These are phyloP conservation scores for Nematostella vectensis DNA, from an alignment of 92 coral and sea anemone species.

Conservation along the genomic window DNA sequence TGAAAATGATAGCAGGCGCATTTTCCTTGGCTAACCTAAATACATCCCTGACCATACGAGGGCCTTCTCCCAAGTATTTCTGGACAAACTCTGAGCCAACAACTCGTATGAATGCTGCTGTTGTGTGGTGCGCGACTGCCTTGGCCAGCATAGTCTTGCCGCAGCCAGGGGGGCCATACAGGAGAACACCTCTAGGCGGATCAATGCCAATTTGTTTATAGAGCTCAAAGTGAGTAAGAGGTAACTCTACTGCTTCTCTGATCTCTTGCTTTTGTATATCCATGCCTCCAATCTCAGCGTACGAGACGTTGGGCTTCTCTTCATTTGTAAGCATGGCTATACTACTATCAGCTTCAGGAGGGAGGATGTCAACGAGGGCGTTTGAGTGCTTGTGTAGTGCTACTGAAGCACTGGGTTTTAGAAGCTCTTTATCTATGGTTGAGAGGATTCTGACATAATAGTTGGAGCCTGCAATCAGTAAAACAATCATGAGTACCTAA, in stretches of 20 bases:
- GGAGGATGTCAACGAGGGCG: slow-evolving; percentile 94
- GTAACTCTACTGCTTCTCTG: slow-evolving; percentile 95
- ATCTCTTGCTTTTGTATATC: slow-evolving; percentile 98
- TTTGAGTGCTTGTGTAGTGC: slow-evolving; percentile 99
- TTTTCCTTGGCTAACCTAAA: slow-evolving; percentile 96
- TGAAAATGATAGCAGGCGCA: slow-evolving; percentile 97
- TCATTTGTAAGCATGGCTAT: slow-evolving; percentile 94
- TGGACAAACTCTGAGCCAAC: slow-evolving; percentile 99
- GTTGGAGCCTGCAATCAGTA: slow-evolving; percentile 74
- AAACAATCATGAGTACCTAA: no score
- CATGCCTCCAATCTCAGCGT: slow-evolving; percentile 98
- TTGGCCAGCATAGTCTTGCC: slow-evolving; percentile 99
- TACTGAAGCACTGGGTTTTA: slow-evolving; percentile 98
- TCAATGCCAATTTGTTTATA: slow-evolving; percentile 99
- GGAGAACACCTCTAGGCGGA: slow-evolving; percentile 95
- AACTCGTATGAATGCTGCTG: slow-evolving; percentile 97
- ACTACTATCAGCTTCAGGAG: slow-evolving; percentile 98
- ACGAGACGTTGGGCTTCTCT: slow-evolving; percentile 81
- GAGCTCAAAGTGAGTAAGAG: slow-evolving; percentile 97
- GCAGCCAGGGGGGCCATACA: slow-evolving; percentile 98
- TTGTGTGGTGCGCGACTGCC: slow-evolving; percentile 97
- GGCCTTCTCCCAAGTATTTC: slow-evolving; percentile 98
- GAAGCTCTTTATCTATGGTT: slow-evolving; percentile 88
- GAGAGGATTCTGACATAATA: slow-evolving; percentile 91
- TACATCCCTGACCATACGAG: slow-evolving; percentile 98